phyloP scores from a whole-genome alignment of 2,113 vertebrate species.

The Hemiprocne comata region DNA sequence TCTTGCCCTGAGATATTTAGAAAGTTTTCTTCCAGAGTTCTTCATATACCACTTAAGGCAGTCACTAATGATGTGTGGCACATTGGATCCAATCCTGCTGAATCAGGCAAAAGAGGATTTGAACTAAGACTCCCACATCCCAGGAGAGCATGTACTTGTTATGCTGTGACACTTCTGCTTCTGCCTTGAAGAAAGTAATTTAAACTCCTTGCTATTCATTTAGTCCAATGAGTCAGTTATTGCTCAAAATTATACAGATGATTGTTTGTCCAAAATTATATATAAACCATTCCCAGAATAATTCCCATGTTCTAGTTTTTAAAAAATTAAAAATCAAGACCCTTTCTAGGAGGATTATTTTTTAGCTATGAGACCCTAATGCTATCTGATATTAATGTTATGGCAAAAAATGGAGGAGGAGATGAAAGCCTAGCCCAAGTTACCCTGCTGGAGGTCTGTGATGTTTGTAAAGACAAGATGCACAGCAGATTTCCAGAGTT shows the following conservation, averaged over 20 bases:
- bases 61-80: neutral
- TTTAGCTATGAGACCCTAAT: neutral
- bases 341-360: neutral
- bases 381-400: neutral
- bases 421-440: neutral
- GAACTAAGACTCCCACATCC: neutral
- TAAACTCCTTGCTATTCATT: neutral
- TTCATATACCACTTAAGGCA: neutral
- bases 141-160: neutral
- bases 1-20: neutral
- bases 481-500: neutral
- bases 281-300: neutral
- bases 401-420: neutral
- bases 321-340: neutral
- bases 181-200: neutral
- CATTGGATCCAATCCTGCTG: neutral
- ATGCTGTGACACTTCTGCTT: neutral
- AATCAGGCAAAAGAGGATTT: neutral
- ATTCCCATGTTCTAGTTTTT: neutral
- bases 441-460: neutral
- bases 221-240: neutral
- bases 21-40: neutral
- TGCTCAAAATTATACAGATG: neutral
- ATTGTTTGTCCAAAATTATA: neutral
- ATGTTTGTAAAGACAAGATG: neutral